phyloP scores from a whole-genome alignment of 2,888 invertebrate genomes.

The Deroplatys truncata region DNA sequence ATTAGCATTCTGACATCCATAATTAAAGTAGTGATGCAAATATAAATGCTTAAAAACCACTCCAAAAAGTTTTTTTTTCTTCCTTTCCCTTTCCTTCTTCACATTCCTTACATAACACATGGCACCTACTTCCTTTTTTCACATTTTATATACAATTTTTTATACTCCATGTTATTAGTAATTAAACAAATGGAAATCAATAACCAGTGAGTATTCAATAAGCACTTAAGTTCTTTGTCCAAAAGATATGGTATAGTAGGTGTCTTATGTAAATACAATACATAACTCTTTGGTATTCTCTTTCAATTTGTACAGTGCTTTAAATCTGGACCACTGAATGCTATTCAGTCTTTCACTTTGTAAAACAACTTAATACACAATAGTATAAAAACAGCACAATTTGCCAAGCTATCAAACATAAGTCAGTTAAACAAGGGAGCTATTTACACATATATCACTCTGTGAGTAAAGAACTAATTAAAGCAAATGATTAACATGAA shows the following conservation, averaged over 20 bases:
- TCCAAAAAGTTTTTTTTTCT: neutral
- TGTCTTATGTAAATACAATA: neutral
- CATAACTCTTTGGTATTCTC: neutral
- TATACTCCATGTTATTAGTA: neutral
- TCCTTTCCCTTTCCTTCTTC: neutral
- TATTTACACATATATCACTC: neutral
- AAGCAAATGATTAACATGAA: neutral
- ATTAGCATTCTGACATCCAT: neutral
- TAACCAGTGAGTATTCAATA: neutral
- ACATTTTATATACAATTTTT: neutral
- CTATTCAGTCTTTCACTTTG: neutral
- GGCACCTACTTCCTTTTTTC: neutral
- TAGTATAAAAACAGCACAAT: neutral
- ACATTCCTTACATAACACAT: neutral
- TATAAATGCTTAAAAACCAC: neutral
- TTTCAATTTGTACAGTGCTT: neutral
- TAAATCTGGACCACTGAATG: neutral
- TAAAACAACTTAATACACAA: neutral
- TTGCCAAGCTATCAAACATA: neutral
- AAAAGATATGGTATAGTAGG: neutral
- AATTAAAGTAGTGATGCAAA: neutral
- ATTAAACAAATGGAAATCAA: neutral
- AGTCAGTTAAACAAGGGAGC: neutral
- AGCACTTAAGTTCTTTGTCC: neutral
- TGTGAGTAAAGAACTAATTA: neutral